phyloP scores from a whole-genome alignment of 2,888 invertebrate genomes.

The Apamea monoglypha region DNA sequence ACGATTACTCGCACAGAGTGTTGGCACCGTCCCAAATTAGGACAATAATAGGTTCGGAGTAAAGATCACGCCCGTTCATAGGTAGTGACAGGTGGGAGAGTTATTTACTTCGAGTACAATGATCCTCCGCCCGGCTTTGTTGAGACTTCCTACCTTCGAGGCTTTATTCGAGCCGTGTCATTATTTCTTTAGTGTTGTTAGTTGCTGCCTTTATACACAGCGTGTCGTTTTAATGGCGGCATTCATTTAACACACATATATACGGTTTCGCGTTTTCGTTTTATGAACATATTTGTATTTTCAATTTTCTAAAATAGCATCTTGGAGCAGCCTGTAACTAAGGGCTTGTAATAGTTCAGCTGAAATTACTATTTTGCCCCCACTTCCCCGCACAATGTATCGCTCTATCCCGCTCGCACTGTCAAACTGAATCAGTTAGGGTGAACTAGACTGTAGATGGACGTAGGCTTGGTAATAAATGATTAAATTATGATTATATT shows the following conservation, averaged over 20 bases:
- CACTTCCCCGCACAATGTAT: neutral
- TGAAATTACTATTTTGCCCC: too few species aligned
- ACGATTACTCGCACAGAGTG: neutral
- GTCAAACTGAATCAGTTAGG: neutral
- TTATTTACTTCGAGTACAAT: conserved; percentile 46
- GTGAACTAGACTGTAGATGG: neutral
- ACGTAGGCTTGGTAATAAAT: neutral
- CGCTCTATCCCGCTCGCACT: neutral
- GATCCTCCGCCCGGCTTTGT: conserved; percentile 33
- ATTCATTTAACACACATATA: too few species aligned
- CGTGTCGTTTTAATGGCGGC: too few species aligned
- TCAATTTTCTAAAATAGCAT: too few species aligned
- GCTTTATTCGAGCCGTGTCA: conserved; percentile 22
- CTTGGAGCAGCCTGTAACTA: too few species aligned
- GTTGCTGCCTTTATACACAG: neutral
- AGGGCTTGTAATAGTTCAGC: too few species aligned
- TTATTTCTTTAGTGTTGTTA: conserved; percentile 1
- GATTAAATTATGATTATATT: too few species aligned
- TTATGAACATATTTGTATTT: too few species aligned
- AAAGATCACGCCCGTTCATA: conserved; percentile 38
- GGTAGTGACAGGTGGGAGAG: conserved; percentile 43
- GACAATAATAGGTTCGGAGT: conserved; percentile 17
- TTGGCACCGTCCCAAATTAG: conserved; percentile 28
- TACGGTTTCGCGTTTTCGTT: too few species aligned
- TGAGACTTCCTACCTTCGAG: conserved; percentile 26